Base-by-base conservation (phyloP, 1,140 invertebrate species). In the Neoseiulus cucumeris region DNA sequence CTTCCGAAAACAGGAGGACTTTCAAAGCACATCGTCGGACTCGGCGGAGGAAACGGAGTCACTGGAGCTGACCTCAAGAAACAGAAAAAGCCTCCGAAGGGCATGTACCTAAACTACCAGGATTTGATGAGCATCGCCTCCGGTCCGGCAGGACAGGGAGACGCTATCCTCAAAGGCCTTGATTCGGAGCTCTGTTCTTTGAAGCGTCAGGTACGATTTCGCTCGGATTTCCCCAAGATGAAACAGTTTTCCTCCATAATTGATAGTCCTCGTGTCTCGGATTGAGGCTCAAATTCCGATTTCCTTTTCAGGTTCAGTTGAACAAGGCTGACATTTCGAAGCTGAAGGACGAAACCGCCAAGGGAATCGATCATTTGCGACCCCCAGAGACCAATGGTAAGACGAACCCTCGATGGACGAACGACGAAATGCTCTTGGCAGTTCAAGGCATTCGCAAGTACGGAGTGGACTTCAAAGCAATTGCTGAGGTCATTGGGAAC, bases 31-130 rank as follows among this genome's bases (percentile, higher is more conserved):
- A 76, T 76, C 25, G 68, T 70, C 12, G 51, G 51, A 18, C 51
- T 59, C 51, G 51, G 51, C 17, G 51, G 51, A 17, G 51, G 25
- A 6, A 59, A 59, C 22, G 51, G 51, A 17, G 51, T 59, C 14
- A 59, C 51, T 9, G 51, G 51, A 2, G 51, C 51, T 5, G 51
- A 59, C 22, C 51, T 59, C 17, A 59, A 76, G 76, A 70, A 78
- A 90, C 79, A 91, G 91, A 78, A 83, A 89, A 72, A 89, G 74
- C 87, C 92, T 68, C 92, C 92, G 33, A 84, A 87, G 69, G 92
- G 92, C 75, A 93, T 98, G 85, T 89, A 91, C 79, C 87, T 97
- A 74, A 93, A 92, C 80, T 87, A 94, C 75, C 91, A 95, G 76
- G 92, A 95, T 80, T 81, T 96, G 71, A 83, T 87, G 66, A 83